phyloP scores from a whole-genome alignment of 2,888 invertebrate species.

The Thecophora atra region DNA sequence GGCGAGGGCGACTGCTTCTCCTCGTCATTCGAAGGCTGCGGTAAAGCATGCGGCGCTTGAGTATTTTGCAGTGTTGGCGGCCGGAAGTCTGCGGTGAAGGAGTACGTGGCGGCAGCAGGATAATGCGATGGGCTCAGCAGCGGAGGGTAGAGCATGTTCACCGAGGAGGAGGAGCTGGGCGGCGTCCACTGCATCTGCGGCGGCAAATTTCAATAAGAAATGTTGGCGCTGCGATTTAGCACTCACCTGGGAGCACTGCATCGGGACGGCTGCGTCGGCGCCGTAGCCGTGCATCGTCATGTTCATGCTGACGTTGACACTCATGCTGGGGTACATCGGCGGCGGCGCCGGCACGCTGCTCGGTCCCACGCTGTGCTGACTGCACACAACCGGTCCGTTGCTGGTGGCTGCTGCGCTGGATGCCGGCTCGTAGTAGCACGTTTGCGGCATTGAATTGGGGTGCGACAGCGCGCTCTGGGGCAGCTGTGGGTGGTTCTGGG shows the following conservation, averaged over 20 bases:
- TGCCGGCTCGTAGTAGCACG: slow-evolving; percentile 63
- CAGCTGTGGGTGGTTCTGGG: slow-evolving; percentile 45
- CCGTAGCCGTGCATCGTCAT: slow-evolving; percentile 92
- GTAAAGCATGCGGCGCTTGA: slow-evolving; percentile 67
- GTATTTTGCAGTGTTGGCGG: slow-evolving; percentile 66
- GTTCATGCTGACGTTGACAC: slow-evolving; percentile 94
- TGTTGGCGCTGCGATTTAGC: not conserved
- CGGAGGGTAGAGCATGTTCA: slow-evolving; percentile 74
- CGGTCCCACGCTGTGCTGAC: slow-evolving; percentile 45
- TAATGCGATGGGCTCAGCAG: slow-evolving; percentile 75
- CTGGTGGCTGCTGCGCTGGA: slow-evolving; percentile 49
- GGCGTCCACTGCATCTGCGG: slow-evolving; percentile 77
- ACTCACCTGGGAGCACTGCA: slow-evolving; percentile 74
- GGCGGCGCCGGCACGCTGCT: slow-evolving; percentile 48
- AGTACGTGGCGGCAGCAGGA: slow-evolving; percentile 78
- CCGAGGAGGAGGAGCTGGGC: slow-evolving; percentile 71
- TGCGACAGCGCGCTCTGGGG: slow-evolving; percentile 55
- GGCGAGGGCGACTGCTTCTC: slow-evolving; percentile 61
- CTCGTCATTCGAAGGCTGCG: slow-evolving; percentile 51
- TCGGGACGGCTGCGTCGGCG: slow-evolving; percentile 62
- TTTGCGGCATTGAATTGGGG: slow-evolving; percentile 49
- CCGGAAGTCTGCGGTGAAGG: slow-evolving; percentile 84
- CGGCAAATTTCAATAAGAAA: too few relatives aligned
- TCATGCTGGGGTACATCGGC: slow-evolving; percentile 89
- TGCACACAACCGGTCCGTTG: slow-evolving; percentile 37